Base-by-base conservation (phyloP, 2,888 invertebrate genomes). In the Venustoraphidia nigricollis region DNA sequence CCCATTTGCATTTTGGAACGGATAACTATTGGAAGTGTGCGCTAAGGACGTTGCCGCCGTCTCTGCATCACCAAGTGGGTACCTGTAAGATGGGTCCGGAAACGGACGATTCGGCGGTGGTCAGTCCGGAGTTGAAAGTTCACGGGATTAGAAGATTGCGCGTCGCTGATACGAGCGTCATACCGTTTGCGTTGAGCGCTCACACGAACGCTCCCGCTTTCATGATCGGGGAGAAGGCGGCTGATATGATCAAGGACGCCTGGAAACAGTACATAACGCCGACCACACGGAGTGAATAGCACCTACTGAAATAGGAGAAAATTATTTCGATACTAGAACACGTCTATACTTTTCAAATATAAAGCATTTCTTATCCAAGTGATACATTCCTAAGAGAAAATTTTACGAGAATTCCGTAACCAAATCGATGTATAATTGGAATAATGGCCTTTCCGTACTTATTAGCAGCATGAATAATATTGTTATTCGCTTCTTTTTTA, bases 1-100 rank as follows among this genome's bases (percentile, higher is more conserved):
- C 66, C 34, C 53, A 60, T 0, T 54, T 64, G 13, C 51, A 52
- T 4, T 77, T 75, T 50, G 75, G 73, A 52, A 68, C 75, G 1
- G 82, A 83, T 50, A 74, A 73, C 35, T 85, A 83, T 58, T 83
- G 84, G 81, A 75, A 76, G 53, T 85, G 85, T 60, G 76, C 79
- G 3, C 64, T 79, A 9, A 68, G 77, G n/a, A 73, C 72, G 10
- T 63, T 76, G 38, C 75, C 80, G 1, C 71, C 73, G 13, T 78
- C 79, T 0, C 63, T 79, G 36, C 79, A 79, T 57, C 82, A 82
- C 61, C 78, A 79, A 55, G 71, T 77, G 52, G 78, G 77, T 6
- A 82, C 83, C 1, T 79, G 79, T 53, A 80, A 79, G 57, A 85
- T 85, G 85, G 84, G 83, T 0, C 76, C 80, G 0, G 60, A 60